These are phyloP conservation scores for Drosophila malerkotliana DNA, from an alignment of 1,140 invertebrate species.

Conservation along the genomic window DNA sequence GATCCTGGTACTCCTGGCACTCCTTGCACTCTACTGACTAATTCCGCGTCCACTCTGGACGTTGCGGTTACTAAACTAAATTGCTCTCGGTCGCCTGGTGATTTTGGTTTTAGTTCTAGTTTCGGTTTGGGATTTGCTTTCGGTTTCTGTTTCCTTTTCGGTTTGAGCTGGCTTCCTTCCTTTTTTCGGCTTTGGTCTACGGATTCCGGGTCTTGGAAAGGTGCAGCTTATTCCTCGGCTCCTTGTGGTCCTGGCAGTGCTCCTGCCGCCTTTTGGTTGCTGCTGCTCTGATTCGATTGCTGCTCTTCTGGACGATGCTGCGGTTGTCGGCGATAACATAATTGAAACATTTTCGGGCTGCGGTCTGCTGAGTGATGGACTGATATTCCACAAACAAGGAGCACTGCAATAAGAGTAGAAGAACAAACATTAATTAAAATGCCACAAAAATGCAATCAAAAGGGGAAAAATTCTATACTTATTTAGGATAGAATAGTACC, in stretches of 20 bases:
- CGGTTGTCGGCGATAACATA: slow-evolving; percentile 69
- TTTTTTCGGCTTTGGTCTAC: slow-evolving; percentile 48
- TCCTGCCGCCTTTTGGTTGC: slow-evolving; percentile 28
- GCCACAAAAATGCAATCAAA: slow-evolving; percentile 11
- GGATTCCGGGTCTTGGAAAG: slow-evolving; percentile 46
- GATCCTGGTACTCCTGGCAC: slow-evolving; percentile 13
- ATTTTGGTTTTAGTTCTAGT: slow-evolving; percentile 20
- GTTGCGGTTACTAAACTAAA: slow-evolving; percentile 62
- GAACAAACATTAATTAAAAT: slow-evolving; percentile 13
- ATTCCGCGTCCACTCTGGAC: slow-evolving; percentile 1
- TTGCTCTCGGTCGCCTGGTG: slow-evolving; percentile 63
- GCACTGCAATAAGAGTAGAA: slow-evolving; percentile 16
- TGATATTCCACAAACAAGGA: slow-evolving; percentile 34
- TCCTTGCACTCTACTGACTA: not conserved
- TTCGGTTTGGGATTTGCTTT: slow-evolving; percentile 39
- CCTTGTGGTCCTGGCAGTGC: slow-evolving; percentile 20
- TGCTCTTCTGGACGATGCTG: slow-evolving; percentile 40
- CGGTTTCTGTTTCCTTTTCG: slow-evolving; percentile 9
- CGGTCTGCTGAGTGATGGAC: slow-evolving; percentile 66
- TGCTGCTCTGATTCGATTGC: slow-evolving; percentile 34
- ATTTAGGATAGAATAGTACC: too few relatives aligned
- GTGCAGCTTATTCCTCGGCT: slow-evolving; percentile 22
- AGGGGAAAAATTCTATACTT: not conserved
- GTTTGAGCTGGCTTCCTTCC: slow-evolving; percentile 17
- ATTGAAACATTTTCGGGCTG: slow-evolving; percentile 78